phyloP scores from a whole-genome alignment of 2,888 invertebrate species.

The Chesias legatella region DNA sequence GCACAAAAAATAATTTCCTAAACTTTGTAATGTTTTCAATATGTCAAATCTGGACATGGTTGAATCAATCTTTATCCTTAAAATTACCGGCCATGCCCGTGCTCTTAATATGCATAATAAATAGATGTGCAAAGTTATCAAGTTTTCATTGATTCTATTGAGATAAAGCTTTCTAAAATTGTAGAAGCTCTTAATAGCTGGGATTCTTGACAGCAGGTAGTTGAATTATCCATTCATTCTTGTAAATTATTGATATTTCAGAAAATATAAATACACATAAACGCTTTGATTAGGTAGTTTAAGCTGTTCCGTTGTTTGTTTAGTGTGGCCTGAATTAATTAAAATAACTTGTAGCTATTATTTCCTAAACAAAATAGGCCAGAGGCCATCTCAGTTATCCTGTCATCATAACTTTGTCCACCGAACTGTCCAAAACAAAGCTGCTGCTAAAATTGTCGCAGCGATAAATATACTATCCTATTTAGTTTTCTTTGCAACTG shows the following conservation, averaged over 20 bases:
- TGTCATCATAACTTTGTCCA: slow-evolving; percentile 18
- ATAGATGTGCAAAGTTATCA: too few species aligned
- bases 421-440: slow-evolving; percentile 26
- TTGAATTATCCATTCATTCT: too few species aligned
- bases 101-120: too few species aligned
- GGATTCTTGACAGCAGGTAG: too few species aligned
- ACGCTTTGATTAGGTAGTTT: too few species aligned
- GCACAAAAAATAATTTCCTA: slow-evolving; percentile 6
- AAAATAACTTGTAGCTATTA: not conserved
- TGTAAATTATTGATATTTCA: too few species aligned
- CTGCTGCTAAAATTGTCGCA: slow-evolving; percentile 26
- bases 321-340: too few species aligned
- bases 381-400: slow-evolving; percentile 9
- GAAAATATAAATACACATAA: too few species aligned
- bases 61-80: slow-evolving; percentile 6
- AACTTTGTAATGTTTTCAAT: slow-evolving; percentile 8
- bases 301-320: too few species aligned
- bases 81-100: slow-evolving; percentile 2
- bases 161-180: slow-evolving; percentile 48
- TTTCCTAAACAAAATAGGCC: not conserved
- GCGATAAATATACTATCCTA: slow-evolving; percentile 26
- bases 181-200: slow-evolving; percentile 47
- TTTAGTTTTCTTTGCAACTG: slow-evolving; percentile 22
- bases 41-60: slow-evolving; percentile 4
- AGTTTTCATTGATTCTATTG: slow-evolving; percentile 44